Base-by-base conservation (phyloP, 35 echinoderm and acorn worm species). In the Anneissia japonica region DNA sequence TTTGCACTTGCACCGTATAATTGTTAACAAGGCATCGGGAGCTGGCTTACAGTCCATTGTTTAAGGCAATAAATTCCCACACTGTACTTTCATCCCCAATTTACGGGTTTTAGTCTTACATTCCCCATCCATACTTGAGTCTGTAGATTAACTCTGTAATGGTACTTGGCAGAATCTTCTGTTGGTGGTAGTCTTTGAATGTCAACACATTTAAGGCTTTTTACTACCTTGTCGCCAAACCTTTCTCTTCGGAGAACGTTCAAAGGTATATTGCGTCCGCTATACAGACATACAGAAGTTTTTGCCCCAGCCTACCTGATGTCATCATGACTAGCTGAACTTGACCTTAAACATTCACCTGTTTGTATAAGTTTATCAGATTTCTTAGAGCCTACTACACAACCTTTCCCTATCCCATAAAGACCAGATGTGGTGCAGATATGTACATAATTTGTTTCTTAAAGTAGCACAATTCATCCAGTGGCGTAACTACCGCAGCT, bases 161-260 rank as follows among this genome's bases (percentile, higher is more conserved):
- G 83, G 35, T 85, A 85, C 35, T 72, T 72, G 83, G 46, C 83
- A 75, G 83, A 46, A 74, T 72, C 64, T 32, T 74, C 83, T 74
- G 83, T 85, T 85, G 83, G 83, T 85, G 83, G 64, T 73, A 85
- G 83, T 85, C 51, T 85, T 39, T 85, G 72, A n/a, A 85, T 74
- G 31, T 73, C 45, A 31, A 74, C 81, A 83, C 36, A 46, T 45
- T 83, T 55, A 1, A 83, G 39, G 81, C 81, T 83, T 29, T 72
- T 83, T 5, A 35, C 81, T 46, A 83, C 81, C 37, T 83, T 83
- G 41, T 51, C 81, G 55, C 81, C 81, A 83, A 83, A 83, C 81
- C 41, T 4, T 45, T 83, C 55, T 36, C 81, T 83, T 45, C 81
- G 41, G 30, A 83, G 39, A n/a, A 21, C 55, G 55, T 83, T 83